These are phyloP conservation scores for Probaryconus sp. DNA, from an alignment of 1,140 invertebrate species.

Conservation along the genomic window DNA sequence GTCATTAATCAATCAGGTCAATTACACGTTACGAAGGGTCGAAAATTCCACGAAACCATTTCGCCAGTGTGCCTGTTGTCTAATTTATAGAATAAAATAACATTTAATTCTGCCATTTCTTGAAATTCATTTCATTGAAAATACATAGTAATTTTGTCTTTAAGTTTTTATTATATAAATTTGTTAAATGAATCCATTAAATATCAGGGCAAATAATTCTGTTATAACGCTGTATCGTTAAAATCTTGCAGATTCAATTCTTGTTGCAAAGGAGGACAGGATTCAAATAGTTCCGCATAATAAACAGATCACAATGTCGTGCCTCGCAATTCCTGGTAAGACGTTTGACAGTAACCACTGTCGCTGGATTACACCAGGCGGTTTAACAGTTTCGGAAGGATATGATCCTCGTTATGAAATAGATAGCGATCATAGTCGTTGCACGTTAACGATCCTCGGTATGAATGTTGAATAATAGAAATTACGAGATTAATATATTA, in stretches of 20 bases:
- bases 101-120: constrained; percentile 1
- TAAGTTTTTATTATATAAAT: neutral
- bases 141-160: too few species aligned
- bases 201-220: neutral
- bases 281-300: constrained; percentile 8
- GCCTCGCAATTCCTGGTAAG: neutral
- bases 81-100: constrained; percentile 1
- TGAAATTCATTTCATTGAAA: too few species aligned
- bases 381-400: neutral
- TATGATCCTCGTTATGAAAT: constrained; percentile 21
- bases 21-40: constrained; percentile 1
- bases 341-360: constrained; percentile 24
- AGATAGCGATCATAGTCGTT: neutral
- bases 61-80: constrained; percentile 3
- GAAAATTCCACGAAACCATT: neutral
- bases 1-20: constrained; percentile 11
- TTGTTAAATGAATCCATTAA: too few species aligned
- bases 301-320: constrained; percentile 1
- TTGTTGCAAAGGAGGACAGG: constrained; percentile 1
- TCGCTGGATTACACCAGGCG: constrained; percentile 25
- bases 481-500: neutral
- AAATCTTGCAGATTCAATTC: neutral
- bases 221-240: neutral
- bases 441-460: constrained; percentile 11
- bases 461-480: neutral